Conservation (phyloP, 2,797 vertebrate genomes). For the Pseudomugil gertrudae region DNA sequence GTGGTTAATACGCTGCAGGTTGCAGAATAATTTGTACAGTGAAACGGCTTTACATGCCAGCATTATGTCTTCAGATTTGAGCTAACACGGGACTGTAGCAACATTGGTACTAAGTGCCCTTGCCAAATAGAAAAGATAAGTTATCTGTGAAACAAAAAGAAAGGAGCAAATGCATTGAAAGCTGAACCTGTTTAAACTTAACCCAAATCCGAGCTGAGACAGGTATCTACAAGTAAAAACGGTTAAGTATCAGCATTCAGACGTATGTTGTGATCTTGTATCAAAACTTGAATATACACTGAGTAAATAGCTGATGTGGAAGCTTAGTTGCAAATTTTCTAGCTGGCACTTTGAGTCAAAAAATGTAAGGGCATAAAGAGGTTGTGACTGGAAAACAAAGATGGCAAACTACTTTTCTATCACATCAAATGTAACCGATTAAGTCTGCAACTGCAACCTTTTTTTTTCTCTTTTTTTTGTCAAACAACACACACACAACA, state of each 20-base stretch:
- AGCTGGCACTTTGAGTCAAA: constrained; percentile 73
- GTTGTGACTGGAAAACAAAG: constrained; percentile 60
- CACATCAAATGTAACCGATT: constrained; percentile 67
- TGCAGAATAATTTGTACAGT: constrained; percentile 65
- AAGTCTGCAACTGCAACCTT: constrained; percentile 49
- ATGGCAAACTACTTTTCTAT: constrained; percentile 61
- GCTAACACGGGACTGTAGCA: constrained; percentile 46
- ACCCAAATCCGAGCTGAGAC: constrained; percentile 38
- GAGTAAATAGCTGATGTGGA: constrained; percentile 68
- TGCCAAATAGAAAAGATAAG: constrained; percentile 26
- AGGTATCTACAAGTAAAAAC: constrained; percentile 37
- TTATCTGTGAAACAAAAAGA: constrained; percentile 29
- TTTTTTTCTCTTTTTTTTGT: constrained; percentile 39
- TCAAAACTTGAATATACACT: constrained; percentile 70
- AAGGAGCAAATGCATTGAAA: constrained; percentile 28
- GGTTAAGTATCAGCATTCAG: constrained; percentile 68
- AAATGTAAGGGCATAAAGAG: constrained; percentile 64
- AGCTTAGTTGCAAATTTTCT: constrained; percentile 62
- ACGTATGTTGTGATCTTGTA: constrained; percentile 71
- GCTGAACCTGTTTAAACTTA: constrained; percentile 33
- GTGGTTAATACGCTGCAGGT: constrained; percentile 52
- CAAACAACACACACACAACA: constrained; percentile 74
- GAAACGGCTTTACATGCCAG: constrained; percentile 49
- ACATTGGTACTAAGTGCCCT: constrained; percentile 54
- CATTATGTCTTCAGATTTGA: constrained; percentile 28